A percentile compares a stretch with the other conserved stretches of the same genome.
phyloP scores from a whole-genome alignment of 2,888 invertebrate genomes.

The Cheilosia vernalis region DNA sequence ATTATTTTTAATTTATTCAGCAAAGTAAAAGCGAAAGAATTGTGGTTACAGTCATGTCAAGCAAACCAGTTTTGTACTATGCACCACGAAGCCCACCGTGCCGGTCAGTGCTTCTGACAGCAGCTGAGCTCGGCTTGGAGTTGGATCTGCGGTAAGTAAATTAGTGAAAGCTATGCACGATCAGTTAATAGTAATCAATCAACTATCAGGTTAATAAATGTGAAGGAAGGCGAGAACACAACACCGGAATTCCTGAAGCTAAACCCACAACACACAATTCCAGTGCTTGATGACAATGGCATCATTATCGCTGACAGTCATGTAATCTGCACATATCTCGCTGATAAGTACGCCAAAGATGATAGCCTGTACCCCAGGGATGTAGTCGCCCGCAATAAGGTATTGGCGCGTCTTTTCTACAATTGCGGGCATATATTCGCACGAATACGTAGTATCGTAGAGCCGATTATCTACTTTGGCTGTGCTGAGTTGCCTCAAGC shows the following conservation, averaged over 20 bases:
- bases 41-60: conserved; percentile 75
- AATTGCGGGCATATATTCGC: conserved; percentile 81
- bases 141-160: conserved; percentile 84
- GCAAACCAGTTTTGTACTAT: conserved; percentile 85
- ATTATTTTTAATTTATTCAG: not conserved
- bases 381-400: conserved; percentile 83
- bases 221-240: conserved; percentile 80
- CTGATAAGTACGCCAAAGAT: conserved; percentile 84
- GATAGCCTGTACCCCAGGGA: conserved; percentile 86
- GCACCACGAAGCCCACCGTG: conserved; percentile 87
- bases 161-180: not conserved
- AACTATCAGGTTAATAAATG: conserved; percentile 79
- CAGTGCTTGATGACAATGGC: conserved; percentile 82
- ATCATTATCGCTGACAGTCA: conserved; percentile 83
- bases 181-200: not conserved
- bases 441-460: conserved; percentile 80
- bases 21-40: not conserved
- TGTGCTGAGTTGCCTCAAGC: conserved; percentile 81
- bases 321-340: conserved; percentile 84
- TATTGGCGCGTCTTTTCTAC: conserved; percentile 82
- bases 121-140: conserved; percentile 87
- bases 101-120: conserved; percentile 86
- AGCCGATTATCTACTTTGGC: conserved; percentile 82
- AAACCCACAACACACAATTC: conserved; percentile 85
- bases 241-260: conserved; percentile 83